Evolutionary conservation across 1,140 invertebrate genomes (phyloP), one percentile per base, ranked within the genome.

Genomic region (Euglossa dilemma): DNA sequence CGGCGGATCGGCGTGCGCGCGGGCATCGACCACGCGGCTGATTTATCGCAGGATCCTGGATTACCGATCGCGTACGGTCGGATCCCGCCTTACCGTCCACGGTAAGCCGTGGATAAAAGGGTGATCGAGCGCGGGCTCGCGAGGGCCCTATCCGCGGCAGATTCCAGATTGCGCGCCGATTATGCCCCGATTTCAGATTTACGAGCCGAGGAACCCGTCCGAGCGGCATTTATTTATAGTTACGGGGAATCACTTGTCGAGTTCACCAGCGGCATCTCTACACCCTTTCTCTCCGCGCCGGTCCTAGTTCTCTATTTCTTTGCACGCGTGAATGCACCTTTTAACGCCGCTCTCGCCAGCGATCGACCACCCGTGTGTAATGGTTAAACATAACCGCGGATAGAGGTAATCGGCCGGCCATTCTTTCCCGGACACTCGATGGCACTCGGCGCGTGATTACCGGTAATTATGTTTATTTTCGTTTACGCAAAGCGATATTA

Each of bases 161-260:
- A 89, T 91, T 88, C 86, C 83, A 91, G 90, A 89, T 91, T 85
- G 87, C 83, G 64, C 80, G 78, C 61, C 86, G 90, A 91, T 91
- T 91, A 91, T 89, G 89, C 87, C 79, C 79, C 80, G 87, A 87
- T 87, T 79, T 61, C 63, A 89, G 87, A 91, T 91, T 91, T 91
- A 91, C 88, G 87, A 86, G 77, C 90, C 14, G 76, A 70, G 76
- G 80, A 81, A 84, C 78, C 77, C 54, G 50, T 76, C 9, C 85
- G 11, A 18, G 85, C 85, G 83, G 79, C 85, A 88, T 88, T 91
- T 91, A 91, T 91, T 91, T 91, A 91, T 91, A 90, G 89, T 88
- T 83, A 82, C 74, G 52, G 47, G 56, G 90, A 91, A 91, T 91
- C 87, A 77, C 78, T 86, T 76, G 74, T 83, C 63, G 64, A 63